Evolutionary conservation across 2,797 vertebrate species (phyloP), one percentile per base, ranked within the genome.

Genomic region (Tokudaia tokunoshimensis): DNA sequence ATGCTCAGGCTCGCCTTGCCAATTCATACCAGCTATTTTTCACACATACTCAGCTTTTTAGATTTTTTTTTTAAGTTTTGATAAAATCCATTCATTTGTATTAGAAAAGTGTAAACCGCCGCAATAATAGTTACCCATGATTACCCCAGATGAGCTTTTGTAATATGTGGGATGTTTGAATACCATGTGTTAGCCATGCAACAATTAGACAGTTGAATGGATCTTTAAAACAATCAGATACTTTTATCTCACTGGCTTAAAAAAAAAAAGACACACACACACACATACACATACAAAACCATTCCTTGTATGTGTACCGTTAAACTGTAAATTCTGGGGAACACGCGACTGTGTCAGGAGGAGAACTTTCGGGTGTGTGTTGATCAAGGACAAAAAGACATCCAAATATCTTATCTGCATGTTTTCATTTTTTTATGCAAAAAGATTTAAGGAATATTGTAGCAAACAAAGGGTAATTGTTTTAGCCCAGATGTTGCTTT

Each of bases 391-490:
- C 99, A 99, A 99, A 98, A 98, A 98, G 98, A 98, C 98, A 97
- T 98, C 97, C 97, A 98, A 98, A 99, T 98, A 99, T 99, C 98
- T 98, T 96, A 97, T 98, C 98, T 98, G 98, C 96, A 3, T 99
- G 99, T 99, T 99, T 99, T 99, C 98, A 98, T 98, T 97, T 97
- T 98, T 98, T 98, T 97, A 98, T 98, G 98, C 98, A 98, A 98
- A 97, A 98, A 99, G 99, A 99, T 99, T 99, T 99, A 99, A 99
- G 99, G 99, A 99, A 99, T 99, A 99, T 99, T 99, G 99, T 99
- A 99, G 99, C 99, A 99, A 99, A 99, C 99, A 99, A 99, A 99
- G 99, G 99, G 99, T 99, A 99, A 99, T 99, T 99, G 99, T 99
- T 99, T 99, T 99, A 99, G 99, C 99, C 99, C 99, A 99, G 99